phyloP scores from a whole-genome alignment of 2,888 invertebrate genomes.

The Chrysomela aeneicollis region DNA sequence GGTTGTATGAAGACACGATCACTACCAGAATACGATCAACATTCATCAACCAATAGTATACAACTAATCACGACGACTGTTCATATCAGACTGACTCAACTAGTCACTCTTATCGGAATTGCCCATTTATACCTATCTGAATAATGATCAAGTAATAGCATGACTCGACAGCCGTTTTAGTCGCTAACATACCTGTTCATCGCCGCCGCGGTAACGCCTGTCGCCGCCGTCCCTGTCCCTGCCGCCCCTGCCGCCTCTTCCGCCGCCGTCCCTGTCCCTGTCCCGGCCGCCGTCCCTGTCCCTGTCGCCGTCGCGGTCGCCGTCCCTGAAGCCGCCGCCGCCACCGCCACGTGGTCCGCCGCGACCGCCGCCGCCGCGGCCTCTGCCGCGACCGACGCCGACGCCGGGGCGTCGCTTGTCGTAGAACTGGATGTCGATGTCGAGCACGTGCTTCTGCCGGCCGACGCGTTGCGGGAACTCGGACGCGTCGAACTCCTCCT shows the following conservation, averaged over 20 bases:
- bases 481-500: slow-evolving; percentile 73
- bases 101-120: too few relatives aligned
- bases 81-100: too few relatives aligned
- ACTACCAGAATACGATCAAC: too few relatives aligned
- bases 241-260: background rate
- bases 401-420: slow-evolving; percentile 79
- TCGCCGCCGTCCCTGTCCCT: background rate
- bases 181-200: background rate
- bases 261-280: slow-evolving; percentile 35
- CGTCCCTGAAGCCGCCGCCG: slow-evolving; percentile 51
- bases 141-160: too few relatives aligned
- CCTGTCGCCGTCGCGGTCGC: slow-evolving; percentile 51
- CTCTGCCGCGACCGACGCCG: slow-evolving; percentile 66
- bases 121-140: too few relatives aligned
- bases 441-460: slow-evolving; percentile 83
- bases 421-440: slow-evolving; percentile 88
- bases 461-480: slow-evolving; percentile 88
- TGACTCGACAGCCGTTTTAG: too few relatives aligned
- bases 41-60: too few relatives aligned
- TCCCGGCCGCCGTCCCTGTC: slow-evolving; percentile 52
- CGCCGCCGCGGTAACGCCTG: background rate
- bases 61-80: too few relatives aligned
- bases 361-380: slow-evolving; percentile 58
- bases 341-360: slow-evolving; percentile 57
- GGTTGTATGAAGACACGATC: too few relatives aligned